Conservation (phyloP, 2,797 vertebrate species). For the Neoniphon sammara region DNA sequence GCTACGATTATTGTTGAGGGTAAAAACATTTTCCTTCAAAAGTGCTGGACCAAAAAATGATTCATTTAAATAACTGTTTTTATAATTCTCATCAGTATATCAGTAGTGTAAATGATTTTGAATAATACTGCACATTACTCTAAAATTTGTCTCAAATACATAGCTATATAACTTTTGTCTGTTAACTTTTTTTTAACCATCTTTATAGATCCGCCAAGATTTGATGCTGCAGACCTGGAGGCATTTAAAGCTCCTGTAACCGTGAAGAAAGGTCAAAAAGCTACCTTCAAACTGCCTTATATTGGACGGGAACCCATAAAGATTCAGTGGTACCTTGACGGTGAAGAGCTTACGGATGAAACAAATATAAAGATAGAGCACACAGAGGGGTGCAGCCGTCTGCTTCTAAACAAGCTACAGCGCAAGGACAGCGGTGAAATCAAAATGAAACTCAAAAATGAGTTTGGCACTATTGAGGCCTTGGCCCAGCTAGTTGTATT, state of each 20-base stretch:
- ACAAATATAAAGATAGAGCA: constrained; percentile 81
- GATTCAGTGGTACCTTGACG: constrained; percentile 88
- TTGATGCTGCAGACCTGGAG: constrained; percentile 80
- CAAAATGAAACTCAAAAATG: constrained; percentile 89
- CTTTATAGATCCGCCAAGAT: constrained; percentile 86
- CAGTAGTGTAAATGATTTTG: neutral
- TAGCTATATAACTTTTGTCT: neutral
- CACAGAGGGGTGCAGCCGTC: constrained; percentile 72
- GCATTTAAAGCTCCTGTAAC: constrained; percentile 79
- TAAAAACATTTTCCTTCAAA: constrained; percentile 56
- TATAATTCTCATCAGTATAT: neutral
- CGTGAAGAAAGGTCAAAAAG: constrained; percentile 87
- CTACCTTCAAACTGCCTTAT: constrained; percentile 85
- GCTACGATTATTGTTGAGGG: constrained; percentile 88
- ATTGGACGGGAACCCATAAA: constrained; percentile 86
- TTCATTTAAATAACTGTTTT: constrained; percentile 4
- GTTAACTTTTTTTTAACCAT: neutral
- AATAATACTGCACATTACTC: neutral
- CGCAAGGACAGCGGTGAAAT: constrained; percentile 89
- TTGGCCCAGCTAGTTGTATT: constrained; percentile 82
- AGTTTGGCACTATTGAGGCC: constrained; percentile 85
- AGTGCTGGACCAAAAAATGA: neutral
- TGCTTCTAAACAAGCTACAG: constrained; percentile 83
- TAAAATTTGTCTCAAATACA: neutral
- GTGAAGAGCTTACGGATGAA: constrained; percentile 81